Evolutionary conservation across 2,888 invertebrate genomes (phyloP).

Genomic region (Horisme vitalbata): DNA sequence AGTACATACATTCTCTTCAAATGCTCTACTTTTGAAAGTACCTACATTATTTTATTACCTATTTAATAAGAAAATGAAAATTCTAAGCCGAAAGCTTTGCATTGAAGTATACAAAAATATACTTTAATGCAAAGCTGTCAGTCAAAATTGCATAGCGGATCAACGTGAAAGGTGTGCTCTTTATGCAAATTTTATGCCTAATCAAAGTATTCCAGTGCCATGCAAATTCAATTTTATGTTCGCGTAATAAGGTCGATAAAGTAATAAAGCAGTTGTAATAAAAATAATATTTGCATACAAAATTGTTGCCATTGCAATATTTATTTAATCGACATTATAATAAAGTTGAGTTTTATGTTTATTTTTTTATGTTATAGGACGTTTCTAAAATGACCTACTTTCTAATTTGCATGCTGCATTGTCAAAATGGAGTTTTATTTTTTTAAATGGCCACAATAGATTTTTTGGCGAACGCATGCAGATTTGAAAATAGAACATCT

Average conservation of each 20-base stretch:
- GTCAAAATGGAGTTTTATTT: slow-evolving; percentile 73
- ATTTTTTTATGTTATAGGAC: slow-evolving; percentile 31
- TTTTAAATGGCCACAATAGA: slow-evolving; percentile 79
- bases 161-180: slow-evolving; percentile 74
- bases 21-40: too few relatives aligned
- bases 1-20: neutral
- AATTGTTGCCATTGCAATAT: slow-evolving; percentile 46
- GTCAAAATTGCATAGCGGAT: slow-evolving; percentile 76
- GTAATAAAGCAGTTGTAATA: slow-evolving; percentile 36
- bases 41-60: too few relatives aligned
- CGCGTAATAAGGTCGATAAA: slow-evolving; percentile 34
- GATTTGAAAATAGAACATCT: slow-evolving; percentile 76
- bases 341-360: slow-evolving; percentile 45
- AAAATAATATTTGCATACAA: slow-evolving; percentile 50
- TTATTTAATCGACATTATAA: slow-evolving; percentile 34
- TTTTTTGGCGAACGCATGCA: slow-evolving; percentile 74
- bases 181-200: slow-evolving; percentile 73
- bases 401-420: slow-evolving; percentile 81
- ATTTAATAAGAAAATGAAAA: slow-evolving; percentile 20
- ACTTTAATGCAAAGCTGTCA: slow-evolving; percentile 64
- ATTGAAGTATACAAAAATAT: slow-evolving; percentile 38
- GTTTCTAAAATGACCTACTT: slow-evolving; percentile 40
- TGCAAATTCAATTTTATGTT: slow-evolving; percentile 39
- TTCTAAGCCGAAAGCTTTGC: slow-evolving; percentile 22
- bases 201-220: slow-evolving; percentile 26